phyloP scores from a whole-genome alignment of 2,797 vertebrate genomes.

The Podarcis lilfordi region DNA sequence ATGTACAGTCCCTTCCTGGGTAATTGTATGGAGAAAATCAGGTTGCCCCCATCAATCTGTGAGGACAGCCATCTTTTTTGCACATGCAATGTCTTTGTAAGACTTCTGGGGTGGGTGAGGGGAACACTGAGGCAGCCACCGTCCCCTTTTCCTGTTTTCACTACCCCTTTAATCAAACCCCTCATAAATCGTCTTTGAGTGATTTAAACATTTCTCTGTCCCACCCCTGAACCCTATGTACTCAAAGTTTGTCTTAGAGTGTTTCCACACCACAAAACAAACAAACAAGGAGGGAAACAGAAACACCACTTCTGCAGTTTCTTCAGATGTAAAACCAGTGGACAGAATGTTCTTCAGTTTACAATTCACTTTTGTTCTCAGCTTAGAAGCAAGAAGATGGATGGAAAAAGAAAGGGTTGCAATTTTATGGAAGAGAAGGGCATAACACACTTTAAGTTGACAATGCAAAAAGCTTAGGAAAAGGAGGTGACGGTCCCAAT shows the following conservation, averaged over 20 bases:
- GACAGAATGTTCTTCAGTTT: not conserved
- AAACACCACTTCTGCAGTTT: not conserved
- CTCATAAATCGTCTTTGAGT: not conserved
- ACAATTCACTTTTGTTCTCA: not conserved
- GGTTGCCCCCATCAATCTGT: not conserved
- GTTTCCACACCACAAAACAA: not conserved
- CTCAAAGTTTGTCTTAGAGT: not conserved
- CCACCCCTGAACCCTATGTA: not conserved
- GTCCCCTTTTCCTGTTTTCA: no score
- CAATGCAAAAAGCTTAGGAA: not conserved
- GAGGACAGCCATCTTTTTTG: not conserved
- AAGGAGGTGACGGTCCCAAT: not conserved
- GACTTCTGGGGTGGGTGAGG: no score
- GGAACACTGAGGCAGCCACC: no score
- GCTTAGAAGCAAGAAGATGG: not conserved
- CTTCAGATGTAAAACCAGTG: not conserved
- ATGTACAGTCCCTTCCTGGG: no score
- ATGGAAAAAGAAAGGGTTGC: not conserved
- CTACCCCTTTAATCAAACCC: no score
- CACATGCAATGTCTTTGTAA: not conserved
- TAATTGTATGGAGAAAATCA: no score
- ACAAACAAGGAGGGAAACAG: not conserved
- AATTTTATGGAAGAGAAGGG: not conserved
- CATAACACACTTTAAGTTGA: not conserved
- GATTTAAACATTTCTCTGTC: not conserved